Conservation (phyloP, 2,113 vertebrate genomes). For the Cervus canadensis region DNA sequence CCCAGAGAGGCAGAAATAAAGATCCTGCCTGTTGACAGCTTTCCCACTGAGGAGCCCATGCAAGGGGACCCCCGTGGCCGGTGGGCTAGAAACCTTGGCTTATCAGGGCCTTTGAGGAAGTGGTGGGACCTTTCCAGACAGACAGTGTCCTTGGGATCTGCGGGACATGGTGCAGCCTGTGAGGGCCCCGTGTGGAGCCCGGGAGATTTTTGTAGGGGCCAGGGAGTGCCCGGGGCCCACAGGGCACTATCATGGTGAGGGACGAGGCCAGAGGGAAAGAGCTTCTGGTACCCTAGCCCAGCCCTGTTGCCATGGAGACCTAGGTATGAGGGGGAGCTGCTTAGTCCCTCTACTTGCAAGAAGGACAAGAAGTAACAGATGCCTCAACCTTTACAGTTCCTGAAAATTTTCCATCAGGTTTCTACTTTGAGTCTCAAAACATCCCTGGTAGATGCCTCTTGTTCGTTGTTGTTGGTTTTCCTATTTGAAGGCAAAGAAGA, state of each 20-base stretch:
- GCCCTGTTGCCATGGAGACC: not conserved
- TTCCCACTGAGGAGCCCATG: not conserved
- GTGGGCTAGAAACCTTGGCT: not conserved
- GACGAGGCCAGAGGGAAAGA: not conserved
- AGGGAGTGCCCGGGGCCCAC: not conserved
- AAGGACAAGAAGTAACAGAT: not conserved
- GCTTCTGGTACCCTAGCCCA: not conserved
- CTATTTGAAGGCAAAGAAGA: not conserved
- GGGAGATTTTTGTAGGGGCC: not conserved
- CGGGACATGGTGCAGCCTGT: not conserved
- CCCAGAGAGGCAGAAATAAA: not conserved
- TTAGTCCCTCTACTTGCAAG: not conserved
- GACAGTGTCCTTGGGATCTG: not conserved
- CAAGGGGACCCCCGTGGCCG: rapidly evolving
- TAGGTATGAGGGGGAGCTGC: not conserved
- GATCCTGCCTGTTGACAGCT: not conserved
- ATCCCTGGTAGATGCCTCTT: not conserved
- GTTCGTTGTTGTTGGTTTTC: rapidly evolving
- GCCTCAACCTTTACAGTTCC: not conserved
- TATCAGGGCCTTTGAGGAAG: rapidly evolving
- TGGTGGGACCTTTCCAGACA: not conserved
- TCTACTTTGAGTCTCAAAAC: not conserved
- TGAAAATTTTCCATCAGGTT: not conserved
- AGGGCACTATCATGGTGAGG: not conserved
- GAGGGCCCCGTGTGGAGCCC: not conserved